Conservation (phyloP, 2,888 invertebrate species). For the Pemphredon lugubris region DNA sequence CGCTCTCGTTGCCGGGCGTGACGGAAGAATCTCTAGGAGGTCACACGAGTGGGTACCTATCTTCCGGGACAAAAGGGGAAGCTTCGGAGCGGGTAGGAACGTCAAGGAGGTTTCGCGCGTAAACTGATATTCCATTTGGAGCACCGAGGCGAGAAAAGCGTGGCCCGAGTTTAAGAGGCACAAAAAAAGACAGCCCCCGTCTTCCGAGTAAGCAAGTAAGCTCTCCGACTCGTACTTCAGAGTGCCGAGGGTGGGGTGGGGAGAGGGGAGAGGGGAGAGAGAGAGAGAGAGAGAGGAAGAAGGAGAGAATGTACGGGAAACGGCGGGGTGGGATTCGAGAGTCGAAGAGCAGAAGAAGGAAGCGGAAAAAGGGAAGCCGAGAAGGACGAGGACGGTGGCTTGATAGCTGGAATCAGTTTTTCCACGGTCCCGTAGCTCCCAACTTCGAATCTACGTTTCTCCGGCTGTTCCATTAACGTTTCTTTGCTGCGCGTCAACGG, state of each 20-base stretch:
- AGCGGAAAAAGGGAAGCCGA: slow-evolving; percentile 19
- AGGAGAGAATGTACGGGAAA: slow-evolving; percentile 10
- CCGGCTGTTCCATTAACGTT: background rate
- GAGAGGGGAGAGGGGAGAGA: background rate
- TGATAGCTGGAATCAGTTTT: slow-evolving; percentile 30
- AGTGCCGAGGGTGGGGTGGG: background rate
- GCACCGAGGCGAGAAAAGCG: slow-evolving; percentile 52
- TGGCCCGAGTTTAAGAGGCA: slow-evolving; percentile 58
- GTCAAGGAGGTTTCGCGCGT: slow-evolving; percentile 54
- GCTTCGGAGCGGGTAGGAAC: slow-evolving; percentile 23
- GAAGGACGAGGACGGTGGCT: slow-evolving; percentile 19
- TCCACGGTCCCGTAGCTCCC: slow-evolving; percentile 21
- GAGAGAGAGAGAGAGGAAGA: slow-evolving; percentile 5
- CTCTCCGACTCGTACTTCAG: slow-evolving; percentile 21
- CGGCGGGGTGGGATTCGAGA: slow-evolving; percentile 36
- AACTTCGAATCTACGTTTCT: slow-evolving; percentile 2
- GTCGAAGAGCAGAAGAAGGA: slow-evolving; percentile 40
- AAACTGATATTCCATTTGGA: slow-evolving; percentile 63
- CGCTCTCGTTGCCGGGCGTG: slow-evolving; percentile 12
- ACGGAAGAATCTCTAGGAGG: slow-evolving; percentile 43
- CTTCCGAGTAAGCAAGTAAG: slow-evolving; percentile 44
- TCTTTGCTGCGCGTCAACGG: too few relatives aligned
- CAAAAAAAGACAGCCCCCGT: slow-evolving; percentile 42
- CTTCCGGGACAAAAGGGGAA: slow-evolving; percentile 42
- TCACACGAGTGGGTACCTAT: slow-evolving; percentile 34